These are phyloP conservation scores for Drosophila eohydei DNA, from an alignment of 2,888 invertebrate genomes.

Conservation along the genomic window DNA sequence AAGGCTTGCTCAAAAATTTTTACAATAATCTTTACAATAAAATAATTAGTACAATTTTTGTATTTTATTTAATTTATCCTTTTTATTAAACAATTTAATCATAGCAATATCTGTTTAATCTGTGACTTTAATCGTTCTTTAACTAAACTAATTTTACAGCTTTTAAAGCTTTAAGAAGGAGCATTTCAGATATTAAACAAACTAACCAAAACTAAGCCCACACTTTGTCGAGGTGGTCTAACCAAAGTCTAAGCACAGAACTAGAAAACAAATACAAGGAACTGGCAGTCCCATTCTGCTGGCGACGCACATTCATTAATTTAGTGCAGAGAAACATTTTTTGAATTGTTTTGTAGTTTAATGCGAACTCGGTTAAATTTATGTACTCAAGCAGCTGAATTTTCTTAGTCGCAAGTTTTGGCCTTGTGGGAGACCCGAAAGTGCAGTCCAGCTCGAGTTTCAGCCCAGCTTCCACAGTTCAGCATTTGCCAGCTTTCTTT, in stretches of 20 bases:
- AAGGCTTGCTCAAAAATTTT: no score
- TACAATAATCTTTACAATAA: no score
- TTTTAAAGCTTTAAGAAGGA: neutral
- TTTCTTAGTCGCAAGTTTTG: slow-evolving; percentile 52
- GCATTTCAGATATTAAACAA: neutral
- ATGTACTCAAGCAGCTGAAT: slow-evolving; percentile 67
- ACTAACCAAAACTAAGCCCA: neutral
- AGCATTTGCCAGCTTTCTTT: slow-evolving; percentile 70
- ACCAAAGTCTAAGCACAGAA: neutral
- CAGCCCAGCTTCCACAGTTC: slow-evolving; percentile 32
- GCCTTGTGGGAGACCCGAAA: slow-evolving; percentile 46
- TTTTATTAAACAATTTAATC: no score
- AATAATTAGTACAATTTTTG: no score
- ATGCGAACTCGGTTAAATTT: slow-evolving; percentile 70
- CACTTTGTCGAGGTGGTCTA: neutral
- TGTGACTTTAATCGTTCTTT: neutral
- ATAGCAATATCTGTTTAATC: neutral
- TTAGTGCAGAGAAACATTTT: slow-evolving; percentile 69
- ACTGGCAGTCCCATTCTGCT: slow-evolving; percentile 1
- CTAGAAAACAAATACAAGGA: slow-evolving; percentile 5
- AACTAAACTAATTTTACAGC: neutral
- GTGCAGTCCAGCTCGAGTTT: slow-evolving; percentile 30
- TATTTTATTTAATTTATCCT: no score
- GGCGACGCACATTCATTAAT: slow-evolving; percentile 74
- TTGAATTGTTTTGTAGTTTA: slow-evolving; percentile 74